Conservation (phyloP, 2,888 invertebrate genomes). For the Cryptus viduatorius region DNA sequence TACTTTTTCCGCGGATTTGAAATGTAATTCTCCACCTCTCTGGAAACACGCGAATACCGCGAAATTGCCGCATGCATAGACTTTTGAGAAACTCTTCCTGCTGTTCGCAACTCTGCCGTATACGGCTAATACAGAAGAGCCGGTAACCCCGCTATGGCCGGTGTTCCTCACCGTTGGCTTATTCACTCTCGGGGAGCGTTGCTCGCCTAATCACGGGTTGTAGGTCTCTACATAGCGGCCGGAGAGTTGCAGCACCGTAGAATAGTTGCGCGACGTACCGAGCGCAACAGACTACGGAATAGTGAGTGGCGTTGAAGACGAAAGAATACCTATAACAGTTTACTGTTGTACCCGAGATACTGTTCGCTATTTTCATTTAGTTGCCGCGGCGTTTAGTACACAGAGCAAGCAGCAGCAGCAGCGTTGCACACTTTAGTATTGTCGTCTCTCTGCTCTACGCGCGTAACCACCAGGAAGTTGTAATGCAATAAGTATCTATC, state of each 20-base stretch:
- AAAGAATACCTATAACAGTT: conserved; percentile 28
- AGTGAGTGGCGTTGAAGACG: conserved; percentile 15
- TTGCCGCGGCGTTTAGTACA: conserved; percentile 44
- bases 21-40: neutral
- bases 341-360: conserved; percentile 42
- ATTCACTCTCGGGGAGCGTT: conserved; percentile 66
- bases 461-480: conserved; percentile 77
- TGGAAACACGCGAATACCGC: conserved; percentile 16
- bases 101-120: conserved; percentile 50
- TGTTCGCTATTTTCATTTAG: conserved; percentile 53
- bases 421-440: conserved; percentile 57
- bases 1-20: too few relatives aligned
- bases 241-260: conserved; percentile 65
- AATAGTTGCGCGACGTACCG: conserved; percentile 49
- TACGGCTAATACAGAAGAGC: conserved; percentile 26
- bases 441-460: conserved; percentile 66
- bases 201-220: conserved; percentile 75
- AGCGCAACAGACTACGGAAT: conserved; percentile 38
- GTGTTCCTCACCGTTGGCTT: conserved; percentile 26
- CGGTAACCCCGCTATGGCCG: conserved; percentile 15
- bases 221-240: conserved; percentile 62
- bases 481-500: conserved; percentile 71
- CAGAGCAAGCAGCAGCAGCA: conserved; percentile 27
- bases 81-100: conserved; percentile 57
- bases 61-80: conserved; percentile 56